Conservation (phyloP, 2,113 vertebrate genomes). For the Petroica traversi region DNA sequence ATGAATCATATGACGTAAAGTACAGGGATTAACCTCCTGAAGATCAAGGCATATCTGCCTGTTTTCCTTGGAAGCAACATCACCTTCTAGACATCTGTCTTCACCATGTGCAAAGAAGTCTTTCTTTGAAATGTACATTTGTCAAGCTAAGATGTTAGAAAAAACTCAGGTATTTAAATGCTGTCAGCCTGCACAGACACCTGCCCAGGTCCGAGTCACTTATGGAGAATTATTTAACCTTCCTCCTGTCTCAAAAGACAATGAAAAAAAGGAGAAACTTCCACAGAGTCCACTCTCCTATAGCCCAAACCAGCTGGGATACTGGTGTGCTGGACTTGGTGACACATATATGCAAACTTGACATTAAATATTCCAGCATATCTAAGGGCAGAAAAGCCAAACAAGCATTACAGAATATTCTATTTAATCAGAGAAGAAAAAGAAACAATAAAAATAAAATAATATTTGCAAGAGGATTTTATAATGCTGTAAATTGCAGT, state of each 20-base stretch:
- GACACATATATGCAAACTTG: neutral
- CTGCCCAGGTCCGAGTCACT: neutral
- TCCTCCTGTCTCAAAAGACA: neutral
- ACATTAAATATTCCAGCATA: neutral
- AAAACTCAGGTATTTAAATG: neutral
- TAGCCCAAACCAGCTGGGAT: rapidly evolving
- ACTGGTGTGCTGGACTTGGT: neutral
- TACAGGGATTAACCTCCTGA: neutral
- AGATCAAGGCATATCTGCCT: neutral
- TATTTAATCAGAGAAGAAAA: neutral
- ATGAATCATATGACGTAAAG: neutral
- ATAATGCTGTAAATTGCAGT: slow-evolving; percentile 62
- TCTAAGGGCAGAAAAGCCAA: neutral
- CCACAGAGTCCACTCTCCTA: neutral
- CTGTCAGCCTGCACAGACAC: neutral
- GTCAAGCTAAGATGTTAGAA: neutral
- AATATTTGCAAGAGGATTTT: slow-evolving; percentile 23
- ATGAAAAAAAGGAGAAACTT: neutral
- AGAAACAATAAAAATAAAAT: slow-evolving; percentile 4
- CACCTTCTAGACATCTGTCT: neutral
- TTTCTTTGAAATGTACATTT: neutral
- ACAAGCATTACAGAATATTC: neutral
- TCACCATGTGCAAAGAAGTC: neutral
- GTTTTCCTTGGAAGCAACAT: neutral
- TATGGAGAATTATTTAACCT: neutral